Conservation (phyloP, 2,113 vertebrate genomes). For the Notothenia rossii region DNA sequence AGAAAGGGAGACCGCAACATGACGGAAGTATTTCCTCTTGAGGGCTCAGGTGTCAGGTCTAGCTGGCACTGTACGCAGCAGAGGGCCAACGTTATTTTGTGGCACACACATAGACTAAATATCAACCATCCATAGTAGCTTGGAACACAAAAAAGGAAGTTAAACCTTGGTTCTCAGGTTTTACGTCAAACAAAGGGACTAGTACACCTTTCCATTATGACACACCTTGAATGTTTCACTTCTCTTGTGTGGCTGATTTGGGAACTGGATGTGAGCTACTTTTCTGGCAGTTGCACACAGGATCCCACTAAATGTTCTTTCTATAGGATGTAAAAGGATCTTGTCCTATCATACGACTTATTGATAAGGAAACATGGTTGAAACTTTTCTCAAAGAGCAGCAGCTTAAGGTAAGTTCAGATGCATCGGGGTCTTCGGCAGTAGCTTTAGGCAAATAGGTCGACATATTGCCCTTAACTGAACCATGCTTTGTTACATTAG, state of each 20-base stretch:
- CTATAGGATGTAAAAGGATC: not conserved
- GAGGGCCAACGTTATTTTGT: not conserved
- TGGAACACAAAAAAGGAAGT: slow-evolving; percentile 30
- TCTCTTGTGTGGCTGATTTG: slow-evolving; percentile 47
- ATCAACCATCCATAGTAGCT: not conserved
- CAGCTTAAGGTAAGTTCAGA: slow-evolving; percentile 81
- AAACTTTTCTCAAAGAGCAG: slow-evolving; percentile 75
- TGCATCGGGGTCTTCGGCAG: too few relatives aligned
- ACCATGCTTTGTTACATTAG: not conserved
- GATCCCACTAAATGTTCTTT: not conserved
- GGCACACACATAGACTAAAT: not conserved
- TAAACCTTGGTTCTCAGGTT: not conserved
- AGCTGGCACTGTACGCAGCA: not conserved
- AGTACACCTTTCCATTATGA: slow-evolving; percentile 16
- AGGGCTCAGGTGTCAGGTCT: not conserved
- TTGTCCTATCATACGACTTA: not conserved
- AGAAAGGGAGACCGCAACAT: slow-evolving; percentile 2
- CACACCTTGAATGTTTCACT: slow-evolving; percentile 66
- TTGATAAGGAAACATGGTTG: slow-evolving; percentile 65
- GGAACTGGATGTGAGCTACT: slow-evolving; percentile 21
- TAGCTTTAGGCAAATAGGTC: not conserved
- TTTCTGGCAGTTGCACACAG: not conserved
- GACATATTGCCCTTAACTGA: not conserved
- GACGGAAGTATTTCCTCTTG: not conserved
- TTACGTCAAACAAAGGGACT: slow-evolving; percentile 2